Evolutionary conservation across 2,888 invertebrate species (phyloP), one percentile per base, ranked within the genome.

Genomic region (Hypsopygia costalis): DNA sequence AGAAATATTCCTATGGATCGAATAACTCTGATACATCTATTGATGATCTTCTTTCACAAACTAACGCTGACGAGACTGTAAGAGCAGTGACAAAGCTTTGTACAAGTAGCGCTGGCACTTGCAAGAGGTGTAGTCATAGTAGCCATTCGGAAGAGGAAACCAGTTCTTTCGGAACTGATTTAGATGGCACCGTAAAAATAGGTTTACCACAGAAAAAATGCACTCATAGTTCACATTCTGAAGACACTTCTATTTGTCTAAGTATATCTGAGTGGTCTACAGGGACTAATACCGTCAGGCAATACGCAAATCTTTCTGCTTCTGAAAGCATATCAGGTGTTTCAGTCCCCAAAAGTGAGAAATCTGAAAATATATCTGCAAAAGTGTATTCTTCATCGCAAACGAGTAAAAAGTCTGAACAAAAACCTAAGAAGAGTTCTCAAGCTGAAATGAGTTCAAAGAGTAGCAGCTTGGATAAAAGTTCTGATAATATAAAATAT

Each of bases 231-330:
- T 94, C 95, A 0, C 95, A 95, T 76, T 95, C 95, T 4, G 95
- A 96, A 75, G 96, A 96, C 60, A 96, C 96, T 0, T 96, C 96
- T 0, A 93, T 95, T 69, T 95, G 95, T 10, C 81, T 96, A 21
- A 95, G 95, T 62, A 93, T 95, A 61, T 95, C 95, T 1, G 96
- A 96, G 63, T 96, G 95, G 95, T 95, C 95, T 0, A 95, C 95
- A 27, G 95, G 95, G 37, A 95, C 95, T 0, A 95, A 94, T 53
- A 95, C 95, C 0, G 95, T 95, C 0, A 92, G 94, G 0, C 94
- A 95, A 66, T 95, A 94, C 58, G 94, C 93, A 33, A 94, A 94
- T 79, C 86, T 94, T 21, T 94, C 94, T 0, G 93, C 93, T 20
- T 92, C 92, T 6, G 92, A 92, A 63, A 92, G 92, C 62, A 81